Conservation (phyloP, 2,797 vertebrate genomes). For the Danio tinwini region DNA sequence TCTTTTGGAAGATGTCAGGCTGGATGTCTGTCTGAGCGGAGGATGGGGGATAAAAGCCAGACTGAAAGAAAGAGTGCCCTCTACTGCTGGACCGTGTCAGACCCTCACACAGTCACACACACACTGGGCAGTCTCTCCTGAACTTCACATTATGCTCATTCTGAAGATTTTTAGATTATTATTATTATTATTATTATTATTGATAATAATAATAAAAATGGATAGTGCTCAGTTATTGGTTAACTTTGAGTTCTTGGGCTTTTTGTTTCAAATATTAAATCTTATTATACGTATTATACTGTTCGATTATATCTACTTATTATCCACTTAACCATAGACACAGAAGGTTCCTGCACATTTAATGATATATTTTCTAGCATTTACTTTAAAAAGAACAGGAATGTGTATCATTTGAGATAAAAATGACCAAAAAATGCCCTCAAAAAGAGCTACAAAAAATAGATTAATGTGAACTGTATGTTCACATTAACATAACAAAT, state of each 20-base stretch:
- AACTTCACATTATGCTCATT: neutral
- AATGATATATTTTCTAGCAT: neutral
- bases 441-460: too few relatives aligned
- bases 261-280: neutral
- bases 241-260: neutral
- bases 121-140: neutral
- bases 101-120: constrained; percentile 5
- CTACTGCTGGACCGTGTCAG: constrained; percentile 59
- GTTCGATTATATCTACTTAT: neutral
- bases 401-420: neutral
- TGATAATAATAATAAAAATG: too few relatives aligned
- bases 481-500: too few relatives aligned
- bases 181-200: neutral
- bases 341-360: neutral
- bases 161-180: too few relatives aligned
- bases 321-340: neutral
- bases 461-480: too few relatives aligned
- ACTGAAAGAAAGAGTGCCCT: constrained; percentile 65
- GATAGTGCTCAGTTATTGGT: neutral
- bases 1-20: constrained; percentile 32
- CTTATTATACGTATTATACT: too few relatives aligned
- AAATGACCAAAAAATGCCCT: too few relatives aligned
- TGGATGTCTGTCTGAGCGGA: constrained; percentile 25
- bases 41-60: constrained; percentile 38
- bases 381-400: neutral